These are phyloP conservation scores for Meriones unguiculatus DNA, from an alignment of 2,113 vertebrate genomes.

Conservation along the genomic window DNA sequence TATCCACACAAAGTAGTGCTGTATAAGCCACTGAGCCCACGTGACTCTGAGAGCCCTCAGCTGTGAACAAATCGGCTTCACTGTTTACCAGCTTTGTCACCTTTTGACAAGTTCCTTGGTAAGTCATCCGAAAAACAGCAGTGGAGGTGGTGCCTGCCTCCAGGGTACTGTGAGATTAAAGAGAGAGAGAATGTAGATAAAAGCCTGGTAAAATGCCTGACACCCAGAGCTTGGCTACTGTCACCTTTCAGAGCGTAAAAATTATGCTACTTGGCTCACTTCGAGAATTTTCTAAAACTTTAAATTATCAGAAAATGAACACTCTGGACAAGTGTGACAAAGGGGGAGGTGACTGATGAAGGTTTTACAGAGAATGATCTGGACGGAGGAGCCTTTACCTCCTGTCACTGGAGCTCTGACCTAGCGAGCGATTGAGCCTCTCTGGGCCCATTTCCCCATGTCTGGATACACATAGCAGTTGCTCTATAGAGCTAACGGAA, in stretches of 20 bases:
- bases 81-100: not conserved
- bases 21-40: not conserved
- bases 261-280: not conserved
- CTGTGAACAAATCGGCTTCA: not conserved
- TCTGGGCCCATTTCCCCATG: not conserved
- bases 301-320: not conserved
- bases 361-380: not conserved
- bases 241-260: not conserved
- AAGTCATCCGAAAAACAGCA: not conserved
- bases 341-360: not conserved
- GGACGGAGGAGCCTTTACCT: not conserved
- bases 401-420: not conserved
- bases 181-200: not conserved
- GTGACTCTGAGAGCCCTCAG: not conserved
- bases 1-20: fast-evolving
- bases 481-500: not conserved
- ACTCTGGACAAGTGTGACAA: not conserved
- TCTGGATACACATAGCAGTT: not conserved
- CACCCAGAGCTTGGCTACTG: not conserved
- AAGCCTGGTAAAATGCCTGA: not conserved
- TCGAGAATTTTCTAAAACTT: not conserved
- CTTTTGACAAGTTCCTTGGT: not conserved
- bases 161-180: not conserved
- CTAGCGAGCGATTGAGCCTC: not conserved
- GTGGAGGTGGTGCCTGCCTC: not conserved